Conservation (phyloP, 2,113 vertebrate genomes). For the Pelobates fuscus region DNA sequence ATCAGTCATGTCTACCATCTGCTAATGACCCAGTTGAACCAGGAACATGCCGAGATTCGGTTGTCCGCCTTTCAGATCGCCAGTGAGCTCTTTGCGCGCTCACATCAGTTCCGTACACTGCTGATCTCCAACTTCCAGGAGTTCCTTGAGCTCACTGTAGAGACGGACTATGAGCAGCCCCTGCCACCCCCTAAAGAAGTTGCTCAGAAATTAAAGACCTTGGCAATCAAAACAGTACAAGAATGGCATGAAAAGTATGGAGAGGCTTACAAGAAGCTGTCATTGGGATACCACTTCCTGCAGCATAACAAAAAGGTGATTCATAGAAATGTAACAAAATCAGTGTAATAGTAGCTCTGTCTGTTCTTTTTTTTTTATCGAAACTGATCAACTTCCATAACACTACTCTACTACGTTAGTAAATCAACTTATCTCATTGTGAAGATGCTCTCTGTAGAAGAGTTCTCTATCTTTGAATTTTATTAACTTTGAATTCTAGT, state of each 20-base stretch:
- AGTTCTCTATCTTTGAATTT: no score
- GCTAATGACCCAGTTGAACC: slow-evolving; percentile 76
- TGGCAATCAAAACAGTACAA: slow-evolving; percentile 74
- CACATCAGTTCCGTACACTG: slow-evolving; percentile 81
- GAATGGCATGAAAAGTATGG: slow-evolving; percentile 82
- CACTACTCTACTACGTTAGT: no score
- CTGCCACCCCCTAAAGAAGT: slow-evolving; percentile 86
- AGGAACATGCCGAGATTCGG: slow-evolving; percentile 85
- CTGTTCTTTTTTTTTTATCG: no score
- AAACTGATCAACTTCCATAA: no score
- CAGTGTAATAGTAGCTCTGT: no score
- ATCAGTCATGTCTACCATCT: slow-evolving; percentile 78
- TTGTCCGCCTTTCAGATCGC: slow-evolving; percentile 83
- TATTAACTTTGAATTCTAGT: no score
- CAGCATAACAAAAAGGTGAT: slow-evolving; percentile 87
- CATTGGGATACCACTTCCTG: slow-evolving; percentile 87
- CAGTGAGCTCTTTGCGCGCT: slow-evolving; percentile 81
- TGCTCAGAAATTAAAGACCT: slow-evolving; percentile 79
- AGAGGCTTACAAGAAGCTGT: slow-evolving; percentile 86
- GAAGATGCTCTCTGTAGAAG: no score
- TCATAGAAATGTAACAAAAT: rapidly evolving
- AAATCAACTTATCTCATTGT: no score
- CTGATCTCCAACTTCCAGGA: slow-evolving; percentile 85
- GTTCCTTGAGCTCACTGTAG: slow-evolving; percentile 87
- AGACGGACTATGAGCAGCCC: slow-evolving; percentile 80